These are phyloP conservation scores for Orchestes rusci DNA, from an alignment of 2,888 invertebrate genomes.

Conservation along the genomic window DNA sequence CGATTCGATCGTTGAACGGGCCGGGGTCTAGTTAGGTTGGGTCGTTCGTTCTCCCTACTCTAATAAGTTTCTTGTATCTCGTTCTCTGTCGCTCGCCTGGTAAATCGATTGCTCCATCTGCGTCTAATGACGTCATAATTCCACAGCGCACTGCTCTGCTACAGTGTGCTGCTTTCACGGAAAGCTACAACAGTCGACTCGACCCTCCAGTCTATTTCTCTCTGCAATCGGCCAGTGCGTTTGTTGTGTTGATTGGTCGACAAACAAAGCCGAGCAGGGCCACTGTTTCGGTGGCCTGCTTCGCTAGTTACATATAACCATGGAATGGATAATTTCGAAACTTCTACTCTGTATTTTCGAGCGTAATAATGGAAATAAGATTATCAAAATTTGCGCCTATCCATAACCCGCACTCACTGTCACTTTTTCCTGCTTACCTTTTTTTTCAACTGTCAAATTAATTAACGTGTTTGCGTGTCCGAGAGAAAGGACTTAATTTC, in stretches of 20 bases:
- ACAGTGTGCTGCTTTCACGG: constrained; percentile 46
- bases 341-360: constrained; percentile 47
- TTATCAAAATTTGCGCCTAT: constrained; percentile 41
- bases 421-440: constrained; percentile 11
- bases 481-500: too few species aligned
- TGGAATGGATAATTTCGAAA: constrained; percentile 49
- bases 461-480: too few species aligned
- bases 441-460: too few species aligned
- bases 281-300: constrained; percentile 35
- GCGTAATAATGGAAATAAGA: constrained; percentile 48
- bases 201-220: constrained; percentile 48
- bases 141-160: constrained; percentile 42
- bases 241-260: constrained; percentile 29
- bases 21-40: constrained; percentile 44
- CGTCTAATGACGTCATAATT: constrained; percentile 44
- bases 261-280: constrained; percentile 40
- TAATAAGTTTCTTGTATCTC: constrained; percentile 40
- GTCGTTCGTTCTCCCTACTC: constrained; percentile 42
- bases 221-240: constrained; percentile 38
- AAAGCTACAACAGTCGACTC: constrained; percentile 43
- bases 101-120: constrained; percentile 29
- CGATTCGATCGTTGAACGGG: constrained; percentile 42
- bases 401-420: too few species aligned
- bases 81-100: constrained; percentile 30
- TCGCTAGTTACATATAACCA: constrained; percentile 47